Conservation (phyloP, 2,797 vertebrate genomes). For the Hippoglossus hippoglossus region DNA sequence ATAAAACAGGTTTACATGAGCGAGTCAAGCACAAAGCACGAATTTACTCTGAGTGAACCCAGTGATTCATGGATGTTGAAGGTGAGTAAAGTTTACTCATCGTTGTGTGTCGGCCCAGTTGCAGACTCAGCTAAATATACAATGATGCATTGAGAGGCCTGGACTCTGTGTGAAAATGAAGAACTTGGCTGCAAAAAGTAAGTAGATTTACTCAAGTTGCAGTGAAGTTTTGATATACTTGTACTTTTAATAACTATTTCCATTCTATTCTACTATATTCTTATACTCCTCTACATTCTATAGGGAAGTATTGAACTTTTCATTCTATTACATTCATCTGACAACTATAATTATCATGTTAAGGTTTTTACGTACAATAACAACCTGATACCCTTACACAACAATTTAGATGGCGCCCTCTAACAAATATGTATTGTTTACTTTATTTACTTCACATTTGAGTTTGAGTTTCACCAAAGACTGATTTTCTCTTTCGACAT, state of each 20-base stretch:
- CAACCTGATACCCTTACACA: no score
- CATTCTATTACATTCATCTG: neutral
- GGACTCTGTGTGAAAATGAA: neutral
- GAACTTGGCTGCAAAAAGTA: neutral
- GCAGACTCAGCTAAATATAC: slow-evolving; percentile 54
- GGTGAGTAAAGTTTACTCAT: slow-evolving; percentile 61
- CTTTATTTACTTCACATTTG: no score
- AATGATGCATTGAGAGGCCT: slow-evolving; percentile 39
- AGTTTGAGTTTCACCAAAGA: no score
- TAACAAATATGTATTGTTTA: no score
- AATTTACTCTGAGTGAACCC: slow-evolving; percentile 9
- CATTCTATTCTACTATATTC: no score
- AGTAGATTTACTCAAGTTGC: neutral
- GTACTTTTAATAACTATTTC: no score
- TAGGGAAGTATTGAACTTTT: no score
- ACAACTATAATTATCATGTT: neutral
- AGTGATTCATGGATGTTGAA: slow-evolving; percentile 43
- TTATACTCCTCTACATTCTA: no score
- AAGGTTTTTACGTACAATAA: neutral
- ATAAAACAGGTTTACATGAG: neutral
- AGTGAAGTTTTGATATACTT: no score
- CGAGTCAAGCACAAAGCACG: slow-evolving; percentile 28
- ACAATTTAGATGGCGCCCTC: no score
- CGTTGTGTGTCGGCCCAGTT: slow-evolving; percentile 39
- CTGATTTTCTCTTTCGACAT: no score